Evolutionary conservation across 1,140 invertebrate genomes (phyloP), one percentile per base, ranked within the genome.

Genomic region (Meloidogyne floridensis): DNA sequence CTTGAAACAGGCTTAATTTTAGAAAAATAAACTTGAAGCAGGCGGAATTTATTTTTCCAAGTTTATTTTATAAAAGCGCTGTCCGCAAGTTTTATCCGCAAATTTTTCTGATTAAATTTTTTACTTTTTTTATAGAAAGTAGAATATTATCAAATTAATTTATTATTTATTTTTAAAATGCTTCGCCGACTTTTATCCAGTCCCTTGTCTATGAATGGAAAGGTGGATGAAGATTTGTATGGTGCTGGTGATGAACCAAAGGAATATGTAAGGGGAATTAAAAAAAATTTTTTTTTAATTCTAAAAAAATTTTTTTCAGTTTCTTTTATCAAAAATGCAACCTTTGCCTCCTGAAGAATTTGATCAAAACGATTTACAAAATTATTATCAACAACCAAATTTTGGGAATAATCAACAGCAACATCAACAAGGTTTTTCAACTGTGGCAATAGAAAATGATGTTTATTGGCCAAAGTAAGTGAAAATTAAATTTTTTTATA

Each of bases 151-250:
- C 5, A 65, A 13, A 13, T n/a, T n/a, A 65, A 13, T 65, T 65
- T 65, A 65, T 13, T 65, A n/a, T 5, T 47, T 65, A n/a, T 65
- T 65, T n/a, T 15, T 5, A 59, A 65, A 65, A 65, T 65, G 59
- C 59, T 65, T 65, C 59, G 59, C n/a, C 59, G 59, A n/a, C 59
- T 65, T 65, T 65, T 65, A 65, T 65, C 59, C n/a, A 65, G 6
- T 65, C 59, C 59, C n/a, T 65, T 65, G 7, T n/a, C 59, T 65
- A 65, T 65, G 59, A 65, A 65, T 65, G 59, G 59, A 65, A 65
- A 65, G n/a, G n/a, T 18, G 10, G 59, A 65, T n/a, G 59, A 65
- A n/a, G 59, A 65, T n/a, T 65, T 65, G 6, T 15, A 15, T 53
- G 53, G 9, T 65, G 4, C 15, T 65, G 6, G 15, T 6, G 59